phyloP scores from a whole-genome alignment of 2,113 vertebrate genomes.

The Istiophorus platypterus region DNA sequence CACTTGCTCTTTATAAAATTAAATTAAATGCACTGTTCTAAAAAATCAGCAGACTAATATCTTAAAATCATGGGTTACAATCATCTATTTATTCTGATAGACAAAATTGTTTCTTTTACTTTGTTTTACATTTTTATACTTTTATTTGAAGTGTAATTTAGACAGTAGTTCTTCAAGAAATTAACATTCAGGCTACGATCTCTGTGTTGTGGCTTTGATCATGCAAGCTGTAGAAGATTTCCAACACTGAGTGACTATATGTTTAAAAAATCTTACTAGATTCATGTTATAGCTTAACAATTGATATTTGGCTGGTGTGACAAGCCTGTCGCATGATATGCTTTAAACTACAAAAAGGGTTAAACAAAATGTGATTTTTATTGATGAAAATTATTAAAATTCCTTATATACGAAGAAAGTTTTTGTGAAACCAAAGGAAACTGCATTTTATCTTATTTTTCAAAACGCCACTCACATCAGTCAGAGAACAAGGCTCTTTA shows the following conservation, averaged over 20 bases:
- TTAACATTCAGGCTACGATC: not conserved
- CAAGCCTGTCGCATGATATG: not conserved
- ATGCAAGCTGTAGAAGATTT: not conserved
- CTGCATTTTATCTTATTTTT: conserved; percentile 12
- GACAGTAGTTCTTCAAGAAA: not conserved
- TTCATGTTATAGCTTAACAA: not conserved
- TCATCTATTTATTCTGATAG: not conserved
- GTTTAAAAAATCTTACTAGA: not conserved
- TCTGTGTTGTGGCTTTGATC: not conserved
- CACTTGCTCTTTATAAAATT: not conserved
- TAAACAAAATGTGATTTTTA: not conserved
- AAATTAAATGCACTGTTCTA: not conserved
- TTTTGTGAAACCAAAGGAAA: not conserved
- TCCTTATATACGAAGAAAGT: not conserved
- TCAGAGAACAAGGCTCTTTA: conserved; percentile 4
- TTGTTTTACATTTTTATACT: not conserved
- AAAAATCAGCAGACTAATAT: not conserved
- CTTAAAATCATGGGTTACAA: not conserved
- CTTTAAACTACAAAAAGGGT: not conserved
- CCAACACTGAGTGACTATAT: not conserved
- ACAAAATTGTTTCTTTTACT: not conserved
- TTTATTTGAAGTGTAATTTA: not conserved
- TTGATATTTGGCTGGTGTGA: not conserved
- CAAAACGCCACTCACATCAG: not conserved
- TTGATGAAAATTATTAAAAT: not conserved